phyloP scores from a whole-genome alignment of 1,140 invertebrate genomes.

The Philopotamus ludificatus region DNA sequence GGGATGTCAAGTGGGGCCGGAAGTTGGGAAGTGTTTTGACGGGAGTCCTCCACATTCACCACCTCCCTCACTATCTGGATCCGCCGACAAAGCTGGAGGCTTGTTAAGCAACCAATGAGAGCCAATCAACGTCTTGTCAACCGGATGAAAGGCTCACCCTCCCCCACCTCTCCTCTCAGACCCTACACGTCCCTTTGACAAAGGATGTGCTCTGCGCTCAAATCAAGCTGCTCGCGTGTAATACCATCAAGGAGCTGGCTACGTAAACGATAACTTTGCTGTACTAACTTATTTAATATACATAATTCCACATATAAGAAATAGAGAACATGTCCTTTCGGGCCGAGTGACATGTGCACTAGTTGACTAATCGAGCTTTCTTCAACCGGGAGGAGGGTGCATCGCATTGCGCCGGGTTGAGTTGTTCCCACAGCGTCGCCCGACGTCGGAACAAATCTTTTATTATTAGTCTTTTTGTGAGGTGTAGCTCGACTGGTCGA shows the following conservation, averaged over 20 bases:
- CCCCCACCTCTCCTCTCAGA: slow-evolving; percentile 18
- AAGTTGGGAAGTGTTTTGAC: slow-evolving; percentile 13
- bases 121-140: slow-evolving; percentile 42
- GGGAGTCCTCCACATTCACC: slow-evolving; percentile 4
- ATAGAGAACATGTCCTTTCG: no score
- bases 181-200: no score
- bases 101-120: slow-evolving; percentile 41
- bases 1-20: neutral
- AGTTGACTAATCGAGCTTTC: no score
- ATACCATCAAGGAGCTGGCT: no score
- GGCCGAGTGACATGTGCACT: no score
- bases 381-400: neutral
- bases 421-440: slow-evolving; percentile 18
- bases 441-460: slow-evolving; percentile 27
- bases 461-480: slow-evolving; percentile 30
- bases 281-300: no score
- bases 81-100: slow-evolving; percentile 33
- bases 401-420: neutral
- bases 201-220: no score
- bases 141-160: slow-evolving; percentile 40
- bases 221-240: no score
- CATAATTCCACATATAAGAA: no score
- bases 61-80: neutral
- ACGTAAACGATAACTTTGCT: no score
- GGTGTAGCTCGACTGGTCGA: slow-evolving; percentile 3